A percentile compares a stretch with the other conserved stretches of the same genome.
These are phyloP conservation scores for Pseudorectes ferrugineus DNA, from an alignment of 2,113 vertebrate genomes.

Conservation along the genomic window DNA sequence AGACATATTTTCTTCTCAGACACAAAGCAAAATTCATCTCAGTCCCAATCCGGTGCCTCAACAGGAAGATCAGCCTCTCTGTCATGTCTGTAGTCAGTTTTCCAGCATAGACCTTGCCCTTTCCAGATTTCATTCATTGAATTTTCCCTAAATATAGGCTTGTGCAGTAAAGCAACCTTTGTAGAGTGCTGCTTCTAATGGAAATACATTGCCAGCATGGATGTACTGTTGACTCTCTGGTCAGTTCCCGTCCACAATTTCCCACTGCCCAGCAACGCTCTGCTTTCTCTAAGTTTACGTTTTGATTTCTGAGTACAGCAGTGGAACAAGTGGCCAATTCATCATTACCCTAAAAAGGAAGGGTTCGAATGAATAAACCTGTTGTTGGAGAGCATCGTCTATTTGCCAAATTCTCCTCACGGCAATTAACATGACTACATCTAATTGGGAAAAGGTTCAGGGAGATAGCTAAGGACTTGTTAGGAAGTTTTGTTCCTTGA, in stretches of 20 bases:
- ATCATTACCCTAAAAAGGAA: constrained; percentile 34
- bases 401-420: constrained; percentile 50
- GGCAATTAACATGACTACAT: constrained; percentile 43
- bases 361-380: constrained; percentile 53
- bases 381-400: constrained; percentile 20
- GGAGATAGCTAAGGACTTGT: constrained; percentile 2
- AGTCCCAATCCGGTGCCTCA: not conserved
- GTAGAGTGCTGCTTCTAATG: not conserved
- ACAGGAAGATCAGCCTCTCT: not conserved
- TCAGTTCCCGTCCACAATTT: not conserved
- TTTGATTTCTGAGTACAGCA: constrained; percentile 39
- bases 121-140: not conserved
- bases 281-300: constrained; percentile 23
- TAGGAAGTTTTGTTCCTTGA: constrained; percentile 25
- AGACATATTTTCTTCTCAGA: not conserved
- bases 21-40: not conserved
- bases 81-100: not conserved
- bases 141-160: not conserved
- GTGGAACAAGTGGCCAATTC: constrained; percentile 44
- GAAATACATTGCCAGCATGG: not conserved
- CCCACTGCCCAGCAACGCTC: not conserved
- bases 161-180: not conserved
- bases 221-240: not conserved
- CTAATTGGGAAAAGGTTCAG: constrained; percentile 51
- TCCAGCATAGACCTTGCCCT: not conserved